Conservation (phyloP, 2,113 vertebrate species). For the Sorex fumeus region DNA sequence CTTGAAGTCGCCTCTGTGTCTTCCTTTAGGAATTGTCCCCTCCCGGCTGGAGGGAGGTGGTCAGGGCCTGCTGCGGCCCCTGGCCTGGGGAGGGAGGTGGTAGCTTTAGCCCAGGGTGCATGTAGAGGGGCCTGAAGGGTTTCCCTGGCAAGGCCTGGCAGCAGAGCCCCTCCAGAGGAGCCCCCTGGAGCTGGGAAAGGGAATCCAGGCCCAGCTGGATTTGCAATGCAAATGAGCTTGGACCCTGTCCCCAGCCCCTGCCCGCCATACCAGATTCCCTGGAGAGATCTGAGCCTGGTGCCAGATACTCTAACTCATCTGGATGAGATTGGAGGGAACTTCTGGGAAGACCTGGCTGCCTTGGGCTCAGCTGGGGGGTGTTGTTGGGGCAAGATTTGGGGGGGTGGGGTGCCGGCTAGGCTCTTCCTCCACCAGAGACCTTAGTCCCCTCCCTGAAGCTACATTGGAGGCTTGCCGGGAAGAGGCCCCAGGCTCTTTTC, state of each 20-base stretch:
- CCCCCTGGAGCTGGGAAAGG: rapidly evolving
- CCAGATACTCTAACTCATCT: conserved; percentile 38
- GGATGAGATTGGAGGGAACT: conserved; percentile 6
- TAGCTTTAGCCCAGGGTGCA: no score
- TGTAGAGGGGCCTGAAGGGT: no score
- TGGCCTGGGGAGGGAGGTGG: no score
- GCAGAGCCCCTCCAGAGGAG: no score
- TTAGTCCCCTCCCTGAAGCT: no score
- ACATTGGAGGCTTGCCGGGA: no score
- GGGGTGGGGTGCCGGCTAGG: background rate
- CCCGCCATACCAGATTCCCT: background rate
- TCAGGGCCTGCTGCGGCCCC: background rate
- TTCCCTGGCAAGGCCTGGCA: no score
- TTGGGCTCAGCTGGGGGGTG: no score
- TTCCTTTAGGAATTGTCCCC: conserved; percentile 41
- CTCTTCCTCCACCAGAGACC: no score
- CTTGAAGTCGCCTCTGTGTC: conserved; percentile 24
- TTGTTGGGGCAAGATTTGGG: no score
- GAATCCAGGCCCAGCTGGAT: background rate
- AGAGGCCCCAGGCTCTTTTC: background rate
- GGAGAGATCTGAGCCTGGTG: background rate
- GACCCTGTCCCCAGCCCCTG: background rate
- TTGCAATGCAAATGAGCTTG: background rate
- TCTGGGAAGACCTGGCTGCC: background rate
- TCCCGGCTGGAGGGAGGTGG: background rate